Conservation (phyloP, 2,888 invertebrate genomes). For the Arge pagana region DNA sequence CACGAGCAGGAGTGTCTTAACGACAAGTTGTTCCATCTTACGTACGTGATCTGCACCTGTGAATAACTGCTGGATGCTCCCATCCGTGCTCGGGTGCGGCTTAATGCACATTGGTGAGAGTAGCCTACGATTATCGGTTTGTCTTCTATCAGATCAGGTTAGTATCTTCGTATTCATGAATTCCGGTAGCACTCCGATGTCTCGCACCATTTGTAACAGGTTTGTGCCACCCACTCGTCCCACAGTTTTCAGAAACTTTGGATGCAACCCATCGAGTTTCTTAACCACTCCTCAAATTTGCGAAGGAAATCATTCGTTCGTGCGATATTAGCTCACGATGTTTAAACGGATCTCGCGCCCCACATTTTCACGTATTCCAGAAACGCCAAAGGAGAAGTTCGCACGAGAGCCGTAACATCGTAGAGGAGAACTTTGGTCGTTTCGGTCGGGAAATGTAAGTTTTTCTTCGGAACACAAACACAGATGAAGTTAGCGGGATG, state of each 20-base stretch:
- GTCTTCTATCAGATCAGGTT: no score
- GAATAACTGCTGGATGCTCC: neutral
- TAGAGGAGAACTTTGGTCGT: slow-evolving; percentile 2
- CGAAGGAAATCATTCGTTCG: no score
- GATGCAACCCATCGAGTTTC: no score
- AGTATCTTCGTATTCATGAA: no score
- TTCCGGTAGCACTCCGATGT: no score
- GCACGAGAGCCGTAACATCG: slow-evolving; percentile 3
- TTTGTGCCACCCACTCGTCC: no score
- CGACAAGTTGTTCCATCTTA: slow-evolving; percentile 31
- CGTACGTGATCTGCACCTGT: neutral
- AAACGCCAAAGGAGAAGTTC: slow-evolving; percentile 8
- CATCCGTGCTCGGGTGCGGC: no score
- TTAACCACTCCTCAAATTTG: no score
- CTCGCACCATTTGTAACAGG: no score
- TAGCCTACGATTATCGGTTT: no score
- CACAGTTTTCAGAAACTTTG: no score
- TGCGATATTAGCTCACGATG: slow-evolving; percentile 8
- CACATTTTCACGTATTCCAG: slow-evolving; percentile 15
- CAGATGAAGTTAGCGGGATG: slow-evolving; percentile 13
- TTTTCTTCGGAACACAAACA: slow-evolving; percentile 6
- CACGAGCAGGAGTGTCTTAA: slow-evolving; percentile 24
- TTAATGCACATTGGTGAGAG: no score
- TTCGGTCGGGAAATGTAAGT: slow-evolving; percentile 11
- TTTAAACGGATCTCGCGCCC: slow-evolving; percentile 13